A percentile compares a stretch with the other conserved stretches of the same genome.
phyloP scores from a whole-genome alignment of 2,113 vertebrate genomes.

The Cheilinus undulatus region DNA sequence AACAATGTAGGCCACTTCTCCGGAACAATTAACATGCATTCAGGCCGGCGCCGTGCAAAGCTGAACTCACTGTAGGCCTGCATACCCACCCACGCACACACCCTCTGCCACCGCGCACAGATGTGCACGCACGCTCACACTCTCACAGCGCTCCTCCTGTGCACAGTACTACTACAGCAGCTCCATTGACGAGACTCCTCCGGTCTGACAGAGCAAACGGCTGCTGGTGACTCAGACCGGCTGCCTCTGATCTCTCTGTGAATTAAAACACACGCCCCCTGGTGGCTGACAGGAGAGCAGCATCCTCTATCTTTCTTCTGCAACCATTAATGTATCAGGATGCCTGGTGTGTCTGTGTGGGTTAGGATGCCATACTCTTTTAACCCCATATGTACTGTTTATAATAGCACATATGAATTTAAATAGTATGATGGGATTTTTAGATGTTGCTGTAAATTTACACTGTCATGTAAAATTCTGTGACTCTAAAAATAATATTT shows the following conservation, averaged over 20 bases:
- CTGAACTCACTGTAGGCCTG: conserved; percentile 33
- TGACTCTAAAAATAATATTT: too few species aligned
- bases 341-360: neutral
- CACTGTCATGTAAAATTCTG: too few species aligned
- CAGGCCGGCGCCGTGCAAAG: conserved; percentile 51
- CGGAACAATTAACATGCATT: conserved; percentile 57
- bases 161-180: conserved; percentile 75
- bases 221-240: conserved; percentile 76
- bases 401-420: too few species aligned
- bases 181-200: conserved; percentile 78
- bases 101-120: conserved; percentile 39
- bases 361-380: neutral
- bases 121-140: conserved; percentile 25
- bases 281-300: conserved; percentile 38
- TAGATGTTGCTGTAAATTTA: too few species aligned
- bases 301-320: conserved; percentile 23
- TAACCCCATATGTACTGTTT: too few species aligned
- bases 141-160: conserved; percentile 58
- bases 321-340: conserved; percentile 4
- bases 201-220: conserved; percentile 63
- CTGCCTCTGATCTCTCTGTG: conserved; percentile 63
- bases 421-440: too few species aligned
- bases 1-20: conserved; percentile 36
- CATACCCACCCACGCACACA: conserved; percentile 49
- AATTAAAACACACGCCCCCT: conserved; percentile 64